Percentiles rank a stretch among this genome's conserved stretches.
These are phyloP conservation scores for Emydoidea blandingii DNA, from an alignment of 2,797 vertebrate species.

Conservation along the genomic window DNA sequence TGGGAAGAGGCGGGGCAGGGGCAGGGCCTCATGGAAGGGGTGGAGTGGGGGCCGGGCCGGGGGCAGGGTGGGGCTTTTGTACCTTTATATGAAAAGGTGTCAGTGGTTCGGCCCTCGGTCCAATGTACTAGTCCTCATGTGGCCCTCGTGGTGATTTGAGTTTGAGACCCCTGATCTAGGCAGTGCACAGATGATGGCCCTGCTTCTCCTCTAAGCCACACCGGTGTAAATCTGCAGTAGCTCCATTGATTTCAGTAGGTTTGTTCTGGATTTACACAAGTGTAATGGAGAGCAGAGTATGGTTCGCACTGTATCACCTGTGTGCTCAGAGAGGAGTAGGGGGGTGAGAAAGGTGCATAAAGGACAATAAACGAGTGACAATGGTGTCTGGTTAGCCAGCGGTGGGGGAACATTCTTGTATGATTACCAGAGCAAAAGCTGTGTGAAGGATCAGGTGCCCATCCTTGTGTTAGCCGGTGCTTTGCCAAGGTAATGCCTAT, in stretches of 20 bases:
- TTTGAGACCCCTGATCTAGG: neutral
- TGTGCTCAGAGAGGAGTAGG: neutral
- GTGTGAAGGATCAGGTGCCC: too few relatives aligned
- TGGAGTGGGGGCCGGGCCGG: too few relatives aligned
- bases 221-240: neutral
- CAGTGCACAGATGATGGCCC: neutral
- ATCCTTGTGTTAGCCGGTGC: neutral
- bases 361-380: neutral
- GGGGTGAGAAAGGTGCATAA: neutral
- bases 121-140: too few relatives aligned
- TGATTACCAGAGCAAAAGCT: too few relatives aligned
- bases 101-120: too few relatives aligned
- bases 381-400: neutral
- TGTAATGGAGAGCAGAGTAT: neutral
- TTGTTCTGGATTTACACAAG: neutral
- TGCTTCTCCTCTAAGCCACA: neutral
- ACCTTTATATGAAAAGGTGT: too few relatives aligned
- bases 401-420: neutral
- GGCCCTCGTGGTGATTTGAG: too few relatives aligned
- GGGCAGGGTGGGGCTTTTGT: too few relatives aligned
- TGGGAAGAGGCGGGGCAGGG: too few relatives aligned
- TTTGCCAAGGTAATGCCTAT: neutral
- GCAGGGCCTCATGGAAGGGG: too few relatives aligned
- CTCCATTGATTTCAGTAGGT: neutral
- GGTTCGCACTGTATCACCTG: neutral